These are phyloP conservation scores for Spea hammondii DNA, from an alignment of 2,797 vertebrate genomes.

Conservation along the genomic window DNA sequence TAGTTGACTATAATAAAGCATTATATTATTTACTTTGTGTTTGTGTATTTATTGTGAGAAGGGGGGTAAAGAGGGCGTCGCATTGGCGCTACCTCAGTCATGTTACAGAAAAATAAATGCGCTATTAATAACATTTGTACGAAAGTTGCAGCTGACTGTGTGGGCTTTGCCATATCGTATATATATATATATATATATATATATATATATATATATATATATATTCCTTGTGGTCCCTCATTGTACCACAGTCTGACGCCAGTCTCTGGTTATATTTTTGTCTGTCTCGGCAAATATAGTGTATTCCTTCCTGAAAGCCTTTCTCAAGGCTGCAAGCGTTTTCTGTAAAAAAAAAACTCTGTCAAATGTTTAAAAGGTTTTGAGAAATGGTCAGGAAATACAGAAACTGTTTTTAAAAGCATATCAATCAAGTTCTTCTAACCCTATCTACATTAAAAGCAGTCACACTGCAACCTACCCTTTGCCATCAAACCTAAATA, in stretches of 20 bases:
- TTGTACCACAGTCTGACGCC: background rate
- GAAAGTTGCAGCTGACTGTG: too few species aligned
- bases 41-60: too few species aligned
- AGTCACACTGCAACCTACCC: constrained; percentile 31
- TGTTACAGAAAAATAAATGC: too few species aligned
- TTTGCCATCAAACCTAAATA: constrained; percentile 41
- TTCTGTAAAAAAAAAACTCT: constrained; percentile 22
- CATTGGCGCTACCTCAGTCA: too few species aligned
- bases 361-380: constrained; percentile 37
- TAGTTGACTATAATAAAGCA: too few species aligned
- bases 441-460: constrained; percentile 40
- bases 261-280: background rate
- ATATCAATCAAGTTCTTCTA: constrained; percentile 42
- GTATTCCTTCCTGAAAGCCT: constrained; percentile 34
- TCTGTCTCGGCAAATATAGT: constrained; percentile 7
- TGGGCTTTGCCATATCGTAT: too few species aligned
- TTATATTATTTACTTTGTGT: too few species aligned
- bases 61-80: too few species aligned
- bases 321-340: constrained; percentile 19
- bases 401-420: constrained; percentile 31
- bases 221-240: background rate
- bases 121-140: too few species aligned
- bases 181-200: too few species aligned
- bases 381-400: constrained; percentile 42
- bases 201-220: too few species aligned